These are phyloP conservation scores for Tachuris rubrigastra DNA, from an alignment of 2,113 vertebrate genomes.

Conservation along the genomic window DNA sequence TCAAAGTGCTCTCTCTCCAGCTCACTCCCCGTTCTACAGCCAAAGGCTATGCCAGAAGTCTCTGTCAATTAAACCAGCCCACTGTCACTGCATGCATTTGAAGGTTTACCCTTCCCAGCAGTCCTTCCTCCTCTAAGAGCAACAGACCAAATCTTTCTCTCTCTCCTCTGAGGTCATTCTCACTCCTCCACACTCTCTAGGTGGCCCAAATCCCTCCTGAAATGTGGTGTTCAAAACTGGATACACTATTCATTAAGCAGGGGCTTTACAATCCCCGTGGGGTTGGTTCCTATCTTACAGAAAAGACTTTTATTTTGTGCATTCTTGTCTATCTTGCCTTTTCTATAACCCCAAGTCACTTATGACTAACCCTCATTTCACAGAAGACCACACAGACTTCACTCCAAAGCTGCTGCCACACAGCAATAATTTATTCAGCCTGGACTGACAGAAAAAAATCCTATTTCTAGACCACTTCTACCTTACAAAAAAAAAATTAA, in stretches of 20 bases:
- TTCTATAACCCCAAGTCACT: background rate
- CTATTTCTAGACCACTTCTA: background rate
- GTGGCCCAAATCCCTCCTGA: background rate
- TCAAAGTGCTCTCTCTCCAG: background rate
- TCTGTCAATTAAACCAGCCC: background rate
- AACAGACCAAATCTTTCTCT: background rate
- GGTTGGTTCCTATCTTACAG: background rate
- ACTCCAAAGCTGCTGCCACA: background rate
- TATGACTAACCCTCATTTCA: background rate
- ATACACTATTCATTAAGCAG: background rate
- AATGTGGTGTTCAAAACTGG: background rate
- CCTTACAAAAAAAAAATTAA: background rate
- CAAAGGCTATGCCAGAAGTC: background rate
- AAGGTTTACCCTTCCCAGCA: background rate
- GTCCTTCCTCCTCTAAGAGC: background rate
- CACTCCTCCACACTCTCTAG: conserved; percentile 4
- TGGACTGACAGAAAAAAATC: background rate
- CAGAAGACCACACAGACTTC: background rate
- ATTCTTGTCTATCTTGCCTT: background rate
- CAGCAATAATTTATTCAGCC: background rate
- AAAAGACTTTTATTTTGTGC: background rate
- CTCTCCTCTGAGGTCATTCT: conserved; percentile 9
- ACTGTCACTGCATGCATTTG: background rate
- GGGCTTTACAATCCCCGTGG: background rate
- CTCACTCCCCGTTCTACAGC: background rate